Percentiles rank a stretch among this genome's conserved stretches.
These are phyloP conservation scores for Incurvaria masculella DNA, from an alignment of 2,888 invertebrate genomes.

Conservation along the genomic window DNA sequence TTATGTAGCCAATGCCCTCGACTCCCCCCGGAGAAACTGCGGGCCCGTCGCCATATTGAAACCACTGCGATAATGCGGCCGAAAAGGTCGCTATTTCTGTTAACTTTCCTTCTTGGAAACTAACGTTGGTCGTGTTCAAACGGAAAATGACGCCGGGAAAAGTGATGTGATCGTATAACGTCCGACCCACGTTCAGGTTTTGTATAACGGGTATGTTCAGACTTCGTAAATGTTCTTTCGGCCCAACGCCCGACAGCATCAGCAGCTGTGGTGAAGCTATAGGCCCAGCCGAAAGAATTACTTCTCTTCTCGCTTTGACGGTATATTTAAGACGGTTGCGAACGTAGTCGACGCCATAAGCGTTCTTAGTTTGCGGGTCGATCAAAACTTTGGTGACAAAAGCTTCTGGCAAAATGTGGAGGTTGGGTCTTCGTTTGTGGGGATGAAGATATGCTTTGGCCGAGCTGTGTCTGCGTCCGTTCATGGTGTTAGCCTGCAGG, in stretches of 20 bases:
- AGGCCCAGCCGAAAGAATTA: slow-evolving; percentile 73
- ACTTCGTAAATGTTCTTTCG: slow-evolving; percentile 34
- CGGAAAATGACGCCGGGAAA: slow-evolving; percentile 29
- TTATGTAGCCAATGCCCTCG: slow-evolving; percentile 52
- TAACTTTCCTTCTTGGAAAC: slow-evolving; percentile 14
- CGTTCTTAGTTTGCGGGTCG: slow-evolving; percentile 46
- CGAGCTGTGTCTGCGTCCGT: slow-evolving; percentile 57
- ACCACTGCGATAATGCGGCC: slow-evolving; percentile 14
- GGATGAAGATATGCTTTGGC: slow-evolving; percentile 55
- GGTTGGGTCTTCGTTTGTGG: slow-evolving; percentile 49
- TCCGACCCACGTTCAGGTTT: slow-evolving; percentile 56
- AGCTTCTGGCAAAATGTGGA: slow-evolving; percentile 55
- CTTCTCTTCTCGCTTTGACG: slow-evolving; percentile 61
- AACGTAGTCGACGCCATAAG: slow-evolving; percentile 58
- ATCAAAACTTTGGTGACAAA: slow-evolving; percentile 59
- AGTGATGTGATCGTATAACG: slow-evolving; percentile 46
- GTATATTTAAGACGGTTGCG: slow-evolving; percentile 34
- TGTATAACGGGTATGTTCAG: slow-evolving; percentile 46
- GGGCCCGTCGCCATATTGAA: slow-evolving; percentile 27
- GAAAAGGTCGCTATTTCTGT: slow-evolving; percentile 5
- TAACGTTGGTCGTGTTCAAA: slow-evolving; percentile 17
- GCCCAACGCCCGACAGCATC: slow-evolving; percentile 67
- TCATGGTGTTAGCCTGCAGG: slow-evolving; percentile 49
- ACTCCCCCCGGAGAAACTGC: slow-evolving; percentile 52
- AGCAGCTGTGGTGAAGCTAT: slow-evolving; percentile 78